Evolutionary conservation across 2,113 vertebrate species (phyloP).

Genomic region (Drymodes brunneopygia): DNA sequence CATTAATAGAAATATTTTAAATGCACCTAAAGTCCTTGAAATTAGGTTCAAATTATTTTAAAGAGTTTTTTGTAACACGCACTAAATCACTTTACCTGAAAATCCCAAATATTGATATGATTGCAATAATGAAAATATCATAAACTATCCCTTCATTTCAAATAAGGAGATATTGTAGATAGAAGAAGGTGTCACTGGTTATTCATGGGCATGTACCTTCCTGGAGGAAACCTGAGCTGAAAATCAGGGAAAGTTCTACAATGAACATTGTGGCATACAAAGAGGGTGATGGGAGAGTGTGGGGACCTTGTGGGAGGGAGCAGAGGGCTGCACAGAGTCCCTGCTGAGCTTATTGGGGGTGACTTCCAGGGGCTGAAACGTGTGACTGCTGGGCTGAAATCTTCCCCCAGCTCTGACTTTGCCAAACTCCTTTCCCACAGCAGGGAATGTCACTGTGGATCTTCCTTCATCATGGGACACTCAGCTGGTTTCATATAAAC

Average conservation of each 20-base stretch:
- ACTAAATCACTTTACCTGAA: not conserved
- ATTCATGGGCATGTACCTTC: not conserved
- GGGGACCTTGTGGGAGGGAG: not conserved
- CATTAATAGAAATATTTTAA: not conserved
- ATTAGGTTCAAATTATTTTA: not conserved
- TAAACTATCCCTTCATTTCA: not conserved
- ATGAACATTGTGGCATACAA: not conserved
- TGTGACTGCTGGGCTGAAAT: not conserved
- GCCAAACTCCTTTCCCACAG: not conserved
- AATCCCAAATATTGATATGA: not conserved
- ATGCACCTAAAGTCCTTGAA: not conserved
- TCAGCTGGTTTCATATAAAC: not conserved
- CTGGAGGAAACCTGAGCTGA: not conserved
- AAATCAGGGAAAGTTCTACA: not conserved
- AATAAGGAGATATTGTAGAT: not conserved
- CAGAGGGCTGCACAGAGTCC: not conserved
- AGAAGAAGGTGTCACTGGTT: not conserved
- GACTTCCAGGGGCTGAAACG: not conserved
- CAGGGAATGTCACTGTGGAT: not conserved
- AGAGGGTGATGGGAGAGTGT: rapidly evolving
- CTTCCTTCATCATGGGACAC: rapidly evolving
- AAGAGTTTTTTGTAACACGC: not conserved
- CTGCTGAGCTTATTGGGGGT: rapidly evolving
- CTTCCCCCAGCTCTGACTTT: not conserved
- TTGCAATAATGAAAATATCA: not conserved